Evolutionary conservation across 2,888 invertebrate genomes (phyloP).

Genomic region (Pollenia amentaria): DNA sequence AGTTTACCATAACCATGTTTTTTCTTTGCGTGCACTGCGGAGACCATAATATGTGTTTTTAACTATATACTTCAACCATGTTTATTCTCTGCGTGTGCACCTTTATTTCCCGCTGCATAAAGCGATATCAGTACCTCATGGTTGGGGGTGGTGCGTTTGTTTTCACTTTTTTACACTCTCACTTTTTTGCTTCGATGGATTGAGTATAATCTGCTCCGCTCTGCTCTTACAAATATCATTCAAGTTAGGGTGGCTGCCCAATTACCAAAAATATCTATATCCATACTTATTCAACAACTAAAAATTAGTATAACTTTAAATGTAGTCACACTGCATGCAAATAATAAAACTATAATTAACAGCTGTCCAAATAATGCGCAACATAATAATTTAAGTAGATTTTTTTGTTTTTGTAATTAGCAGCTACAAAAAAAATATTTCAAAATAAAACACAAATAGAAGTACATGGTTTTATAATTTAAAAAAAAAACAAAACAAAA

Average conservation of each 20-base stretch:
- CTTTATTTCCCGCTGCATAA: no score
- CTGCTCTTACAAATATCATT: not conserved
- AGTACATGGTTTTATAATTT: slow-evolving; percentile 21
- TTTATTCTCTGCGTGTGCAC: no score
- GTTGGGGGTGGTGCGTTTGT: no score
- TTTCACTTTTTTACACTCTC: no score
- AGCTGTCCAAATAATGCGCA: slow-evolving; percentile 62
- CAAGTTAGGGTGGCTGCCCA: not conserved
- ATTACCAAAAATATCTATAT: not conserved
- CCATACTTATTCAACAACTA: not conserved
- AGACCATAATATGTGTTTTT: no score
- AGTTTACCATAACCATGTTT: no score
- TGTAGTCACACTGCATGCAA: not conserved
- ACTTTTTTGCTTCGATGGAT: no score
- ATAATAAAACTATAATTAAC: slow-evolving; percentile 25
- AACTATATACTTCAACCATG: no score
- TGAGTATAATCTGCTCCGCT: no score
- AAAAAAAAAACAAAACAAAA: no score
- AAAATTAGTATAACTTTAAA: not conserved
- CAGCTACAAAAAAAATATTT: slow-evolving; percentile 16
- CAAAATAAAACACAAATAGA: slow-evolving; percentile 24
- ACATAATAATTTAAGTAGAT: not conserved
- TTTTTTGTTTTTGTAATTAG: slow-evolving; percentile 26
- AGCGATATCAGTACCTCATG: no score
- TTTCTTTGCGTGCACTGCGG: no score